Conservation (phyloP, 2,113 vertebrate genomes). For the Gallinago undulata region DNA sequence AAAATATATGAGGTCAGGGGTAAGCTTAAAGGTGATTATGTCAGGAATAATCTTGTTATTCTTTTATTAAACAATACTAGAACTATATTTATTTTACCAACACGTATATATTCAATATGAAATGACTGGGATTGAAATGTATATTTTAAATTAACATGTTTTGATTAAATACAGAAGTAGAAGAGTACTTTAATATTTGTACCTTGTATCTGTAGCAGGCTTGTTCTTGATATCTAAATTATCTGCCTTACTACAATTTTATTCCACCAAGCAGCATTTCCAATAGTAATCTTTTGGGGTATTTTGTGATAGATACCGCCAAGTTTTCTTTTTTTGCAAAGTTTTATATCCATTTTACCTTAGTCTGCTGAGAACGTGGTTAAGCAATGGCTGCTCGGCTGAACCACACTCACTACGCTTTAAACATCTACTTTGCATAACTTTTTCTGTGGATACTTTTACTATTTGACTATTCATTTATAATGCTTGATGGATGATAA, state of each 20-base stretch:
- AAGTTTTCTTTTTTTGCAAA: background rate
- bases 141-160: background rate
- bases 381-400: background rate
- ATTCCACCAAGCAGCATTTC: background rate
- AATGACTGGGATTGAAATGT: background rate
- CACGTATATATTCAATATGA: constrained; percentile 8
- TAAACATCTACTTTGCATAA: background rate
- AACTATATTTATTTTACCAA: constrained; percentile 34
- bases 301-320: background rate
- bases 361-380: background rate
- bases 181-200: constrained; percentile 8
- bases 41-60: constrained; percentile 44
- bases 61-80: constrained; percentile 24
- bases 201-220: background rate
- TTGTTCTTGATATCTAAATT: background rate
- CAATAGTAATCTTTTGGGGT: background rate
- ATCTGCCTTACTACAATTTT: background rate
- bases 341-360: background rate
- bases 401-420: background rate
- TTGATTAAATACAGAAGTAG: constrained; percentile 4
- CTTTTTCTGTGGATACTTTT: background rate
- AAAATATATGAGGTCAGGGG: constrained; percentile 60
- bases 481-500: background rate
- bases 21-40: constrained; percentile 52
- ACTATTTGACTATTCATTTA: background rate